Evolutionary conservation across 1,140 invertebrate genomes (phyloP).

Genomic region (Ceratina calcarata): DNA sequence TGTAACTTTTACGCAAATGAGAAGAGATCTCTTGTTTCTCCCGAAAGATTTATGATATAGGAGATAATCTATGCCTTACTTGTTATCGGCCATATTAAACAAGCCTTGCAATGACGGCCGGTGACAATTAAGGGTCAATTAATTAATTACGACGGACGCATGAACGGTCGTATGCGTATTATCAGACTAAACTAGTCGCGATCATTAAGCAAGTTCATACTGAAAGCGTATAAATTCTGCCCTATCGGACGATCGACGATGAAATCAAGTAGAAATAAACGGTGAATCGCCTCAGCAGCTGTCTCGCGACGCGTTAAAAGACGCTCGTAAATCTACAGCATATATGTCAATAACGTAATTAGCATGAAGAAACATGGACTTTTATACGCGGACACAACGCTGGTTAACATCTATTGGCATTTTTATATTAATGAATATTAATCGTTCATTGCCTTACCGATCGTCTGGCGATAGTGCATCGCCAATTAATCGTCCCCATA

Average conservation of each 20-base stretch:
- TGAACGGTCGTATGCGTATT: not conserved
- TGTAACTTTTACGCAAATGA: too few species aligned
- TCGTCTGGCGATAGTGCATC: constrained; percentile 2
- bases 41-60: too few species aligned
- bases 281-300: constrained; percentile 7
- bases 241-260: constrained; percentile 34
- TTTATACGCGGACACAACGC: constrained; percentile 33
- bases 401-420: constrained; percentile 33
- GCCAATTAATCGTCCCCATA: not conserved
- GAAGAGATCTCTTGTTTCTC: too few species aligned
- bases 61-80: not conserved
- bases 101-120: not conserved
- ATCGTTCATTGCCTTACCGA: constrained; percentile 19
- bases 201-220: constrained; percentile 14
- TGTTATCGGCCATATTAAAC: not conserved
- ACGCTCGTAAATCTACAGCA: constrained; percentile 10
- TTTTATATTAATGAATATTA: constrained; percentile 54
- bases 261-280: constrained; percentile 40
- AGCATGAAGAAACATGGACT: constrained; percentile 36
- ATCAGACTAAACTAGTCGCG: not conserved
- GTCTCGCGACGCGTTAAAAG: constrained; percentile 25
- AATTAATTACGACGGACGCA: constrained; percentile 25
- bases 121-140: constrained; percentile 9
- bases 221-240: constrained; percentile 34
- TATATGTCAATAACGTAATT: constrained; percentile 53